Evolutionary conservation across 1,140 invertebrate species (phyloP), one percentile per base, ranked within the genome.

Genomic region (Tetramorium simillimum): DNA sequence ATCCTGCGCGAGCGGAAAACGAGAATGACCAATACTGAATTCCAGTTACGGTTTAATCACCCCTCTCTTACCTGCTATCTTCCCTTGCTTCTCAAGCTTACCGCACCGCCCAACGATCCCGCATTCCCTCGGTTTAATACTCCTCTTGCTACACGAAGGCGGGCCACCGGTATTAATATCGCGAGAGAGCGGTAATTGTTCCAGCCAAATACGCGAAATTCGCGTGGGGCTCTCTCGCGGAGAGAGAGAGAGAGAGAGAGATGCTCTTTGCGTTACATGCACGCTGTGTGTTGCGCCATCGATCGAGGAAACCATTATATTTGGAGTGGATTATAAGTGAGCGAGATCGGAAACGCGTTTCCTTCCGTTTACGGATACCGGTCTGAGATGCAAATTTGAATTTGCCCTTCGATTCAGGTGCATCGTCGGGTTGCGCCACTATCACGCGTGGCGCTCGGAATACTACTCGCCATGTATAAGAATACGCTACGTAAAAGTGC

Each of bases 151-250:
- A 21, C 14, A 18, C 21, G 12, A 12, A 69, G 24, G 18, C 51
- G 51, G 46, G 49, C 40, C 67, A 62, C 69, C 77, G 87, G 90
- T 92, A 92, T 91, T 91, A 92, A 91, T 91, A 90, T 84, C 86
- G 53, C 81, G 60, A 77, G 89, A 90, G 90, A 91, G 90, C 69
- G 88, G 70, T 91, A 92, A 91, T 91, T 91, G 91, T 81, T 76
- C 77, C 58, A 76, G 56, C 72, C 70, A 72, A 80, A 51, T 88
- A 76, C 58, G 89, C 63, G 81, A 49, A 86, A 86, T 82, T 86
- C 33, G 72, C 76, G 18, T 65, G 12, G 21, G 46, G 49, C 33
- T 33, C n/a, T n/a, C n/a, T n/a, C 28, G 12, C 28, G 40, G 33
- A 28, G 80, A 49, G n/a, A 76, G n/a, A n/a, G 37, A 82, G 60